A percentile compares a stretch with the other conserved stretches of the same genome.
Conservation (phyloP, 2,797 vertebrate species). For the Pangasius macronema region DNA sequence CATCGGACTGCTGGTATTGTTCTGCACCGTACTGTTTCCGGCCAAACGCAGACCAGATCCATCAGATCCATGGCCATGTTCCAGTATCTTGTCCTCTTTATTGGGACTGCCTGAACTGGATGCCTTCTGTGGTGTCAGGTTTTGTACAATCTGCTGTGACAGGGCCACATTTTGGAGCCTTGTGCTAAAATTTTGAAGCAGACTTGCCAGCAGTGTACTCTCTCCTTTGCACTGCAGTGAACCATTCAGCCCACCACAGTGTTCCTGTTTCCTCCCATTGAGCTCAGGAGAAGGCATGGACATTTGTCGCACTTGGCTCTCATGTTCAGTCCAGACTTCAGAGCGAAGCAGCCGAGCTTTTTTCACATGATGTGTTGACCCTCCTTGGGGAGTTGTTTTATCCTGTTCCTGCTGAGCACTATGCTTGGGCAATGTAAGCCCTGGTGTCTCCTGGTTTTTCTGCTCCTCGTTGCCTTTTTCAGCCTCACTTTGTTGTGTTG, state of each 20-base stretch:
- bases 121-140: conserved; percentile 80
- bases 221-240: conserved; percentile 86
- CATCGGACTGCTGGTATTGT: conserved; percentile 80
- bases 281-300: conserved; percentile 84
- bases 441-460: conserved; percentile 82
- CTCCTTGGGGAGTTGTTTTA: conserved; percentile 78
- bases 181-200: conserved; percentile 98
- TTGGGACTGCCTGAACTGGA: conserved; percentile 68
- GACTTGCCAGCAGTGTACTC: conserved; percentile 93
- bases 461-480: conserved; percentile 87
- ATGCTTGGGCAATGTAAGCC: conserved; percentile 84
- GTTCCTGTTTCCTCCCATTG: conserved; percentile 85
- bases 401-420: conserved; percentile 76
- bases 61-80: conserved; percentile 78
- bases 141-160: conserved; percentile 90
- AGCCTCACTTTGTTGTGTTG: conserved; percentile 85
- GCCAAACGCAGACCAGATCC: conserved; percentile 86
- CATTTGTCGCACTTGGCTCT: conserved; percentile 77
- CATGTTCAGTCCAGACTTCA: conserved; percentile 90
- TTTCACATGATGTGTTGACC: conserved; percentile 92
- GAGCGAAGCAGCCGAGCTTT: conserved; percentile 94
- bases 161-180: conserved; percentile 95
- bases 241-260: conserved; percentile 85
- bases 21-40: conserved; percentile 91
- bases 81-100: conserved; percentile 80